Base-by-base conservation (phyloP, 2,797 vertebrate species). In the Hoplostethus mediterraneus region DNA sequence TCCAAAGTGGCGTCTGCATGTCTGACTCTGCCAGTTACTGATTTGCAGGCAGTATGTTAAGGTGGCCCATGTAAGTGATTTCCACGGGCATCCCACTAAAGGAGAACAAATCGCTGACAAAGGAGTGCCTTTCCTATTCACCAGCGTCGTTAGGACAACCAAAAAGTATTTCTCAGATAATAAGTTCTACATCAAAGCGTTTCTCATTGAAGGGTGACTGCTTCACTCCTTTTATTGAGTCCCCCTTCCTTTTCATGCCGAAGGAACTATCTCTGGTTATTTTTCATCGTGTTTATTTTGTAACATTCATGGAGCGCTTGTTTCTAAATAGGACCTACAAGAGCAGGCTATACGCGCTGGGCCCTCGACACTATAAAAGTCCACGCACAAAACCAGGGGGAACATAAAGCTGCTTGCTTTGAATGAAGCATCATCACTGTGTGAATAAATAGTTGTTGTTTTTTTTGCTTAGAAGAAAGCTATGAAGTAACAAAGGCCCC, bases 81-180 rank as follows among this genome's bases (percentile, higher is more conserved):
- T 97, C 96, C 96, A 95, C 95, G 94, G 97, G 95, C 97, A 95
- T 96, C 96, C 95, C 95, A 94, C 97, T 95, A 97, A 97, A 98
- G 98, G 97, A 98, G 97, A 98, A 98, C 98, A 98, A 98, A 99
- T 98, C 97, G 96, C 93, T 95, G 96, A 99, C 97, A 99, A 99
- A 98, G 96, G 95, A 93, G 94, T 87, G 95, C 94, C 95, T 95
- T 97, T 97, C 96, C 97, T 94, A 97, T 97, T 98, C 95, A 99
- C 94, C 93, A 64, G 96, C 96, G 98, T 99, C 95, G 98, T 98
- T 98, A 97, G 94, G 98, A 97, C 96, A 97, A 99, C 98, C 97
- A 87, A 91, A 86, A 98, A 98, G 94, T 97, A 99, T 99, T 96
- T 94, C 93, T 96, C 94, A 96, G 95, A 97, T 96, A 98, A 98